These are phyloP conservation scores for Channa maculata DNA, from an alignment of 2,113 vertebrate genomes.

Conservation along the genomic window DNA sequence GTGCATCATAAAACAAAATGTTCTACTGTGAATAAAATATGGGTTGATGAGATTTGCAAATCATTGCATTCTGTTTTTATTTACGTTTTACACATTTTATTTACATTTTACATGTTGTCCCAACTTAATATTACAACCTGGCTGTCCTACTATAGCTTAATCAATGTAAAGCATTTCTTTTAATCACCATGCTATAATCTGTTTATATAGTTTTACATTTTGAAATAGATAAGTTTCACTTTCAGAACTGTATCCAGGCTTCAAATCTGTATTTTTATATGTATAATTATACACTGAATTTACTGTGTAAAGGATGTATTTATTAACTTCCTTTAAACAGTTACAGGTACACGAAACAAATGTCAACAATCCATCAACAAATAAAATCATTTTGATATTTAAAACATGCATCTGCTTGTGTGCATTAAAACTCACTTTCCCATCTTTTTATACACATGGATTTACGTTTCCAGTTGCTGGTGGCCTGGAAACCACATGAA, in stretches of 20 bases:
- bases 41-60: no score
- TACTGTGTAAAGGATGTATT: slow-evolving; percentile 2
- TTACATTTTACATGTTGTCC: no score
- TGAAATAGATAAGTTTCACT: neutral
- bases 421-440: slow-evolving; percentile 43
- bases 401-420: slow-evolving; percentile 40
- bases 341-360: slow-evolving; percentile 10
- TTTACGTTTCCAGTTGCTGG: slow-evolving; percentile 59
- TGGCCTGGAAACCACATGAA: slow-evolving; percentile 73
- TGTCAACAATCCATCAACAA: neutral
- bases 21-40: no score
- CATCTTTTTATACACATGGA: slow-evolving; percentile 47
- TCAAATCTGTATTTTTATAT: neutral
- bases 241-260: neutral
- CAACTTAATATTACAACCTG: neutral
- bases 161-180: neutral
- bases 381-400: slow-evolving; percentile 12
- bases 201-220: neutral
- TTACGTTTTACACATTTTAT: no score
- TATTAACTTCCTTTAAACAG: neutral
- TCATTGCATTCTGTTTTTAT: no score
- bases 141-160: neutral
- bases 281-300: neutral
- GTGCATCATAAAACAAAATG: no score
- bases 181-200: neutral